Evolutionary conservation across 1,140 invertebrate genomes (phyloP), one percentile per base, ranked within the genome.

Genomic region (Drosophila teissieri): DNA sequence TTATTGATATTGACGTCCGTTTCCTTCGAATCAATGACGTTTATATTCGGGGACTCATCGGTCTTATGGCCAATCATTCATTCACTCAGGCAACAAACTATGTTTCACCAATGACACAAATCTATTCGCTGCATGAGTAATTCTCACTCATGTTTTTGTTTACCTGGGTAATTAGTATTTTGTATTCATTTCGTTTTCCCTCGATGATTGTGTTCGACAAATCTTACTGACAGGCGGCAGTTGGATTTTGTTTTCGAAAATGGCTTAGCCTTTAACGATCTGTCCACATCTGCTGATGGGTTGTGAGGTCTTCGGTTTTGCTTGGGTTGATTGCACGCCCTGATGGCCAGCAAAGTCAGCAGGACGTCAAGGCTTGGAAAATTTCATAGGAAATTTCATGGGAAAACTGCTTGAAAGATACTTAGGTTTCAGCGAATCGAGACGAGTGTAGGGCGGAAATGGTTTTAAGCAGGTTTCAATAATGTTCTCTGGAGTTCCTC

Each of bases 251-350:
- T 17, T 19, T 57, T 54, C 55, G 63, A 69, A 73, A 31, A 22
- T 27, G n/a, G 19, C 58, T 39, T 42, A 51, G 75, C 40, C 73
- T 48, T 75, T 75, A 57, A 39, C 44, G 14, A 11, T 44, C 51
- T 51, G 37, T 62, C 46, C 58, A 31, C 65, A 53, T 68, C 37
- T 36, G 46, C 49, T 36, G 31, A 54, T 49, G 40, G 37, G 44
- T 31, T 19, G 37, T 76, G 62, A 51, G 22, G 24, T 44, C 19
- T 48, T 44, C 10, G 34, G 57, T 68, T 78, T 44, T 48, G 82
- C 56, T 82, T 70, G 52, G 76, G 78, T 85, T 85, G 82, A 75
- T 60, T 86, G 82, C 78, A 85, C 78, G 82, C 60, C 11, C 62
- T 34, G 69, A 88, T 78, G 57, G 74, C 39, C 70, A 79, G 60